These are phyloP conservation scores for Rhagium mordax DNA, from an alignment of 2,888 invertebrate species.

Conservation along the genomic window DNA sequence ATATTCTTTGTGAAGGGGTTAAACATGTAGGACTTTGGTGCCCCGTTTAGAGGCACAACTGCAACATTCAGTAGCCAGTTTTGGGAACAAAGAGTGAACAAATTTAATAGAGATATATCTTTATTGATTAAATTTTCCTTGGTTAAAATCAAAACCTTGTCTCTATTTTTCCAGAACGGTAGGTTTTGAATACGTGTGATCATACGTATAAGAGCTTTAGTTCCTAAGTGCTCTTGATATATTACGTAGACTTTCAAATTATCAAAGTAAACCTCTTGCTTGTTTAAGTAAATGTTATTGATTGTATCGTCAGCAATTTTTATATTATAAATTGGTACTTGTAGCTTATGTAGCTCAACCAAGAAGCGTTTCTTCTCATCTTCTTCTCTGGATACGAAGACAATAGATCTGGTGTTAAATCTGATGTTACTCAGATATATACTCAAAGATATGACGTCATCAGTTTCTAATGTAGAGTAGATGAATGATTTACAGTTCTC, in stretches of 20 bases:
- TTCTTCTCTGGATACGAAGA: neutral
- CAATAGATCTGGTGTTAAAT: neutral
- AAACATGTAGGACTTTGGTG: neutral
- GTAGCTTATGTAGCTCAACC: neutral
- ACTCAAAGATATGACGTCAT: neutral
- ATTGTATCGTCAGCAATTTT: neutral
- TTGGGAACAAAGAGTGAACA: neutral
- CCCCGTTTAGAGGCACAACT: neutral
- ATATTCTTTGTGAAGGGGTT: neutral
- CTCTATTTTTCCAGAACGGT: slow-evolving; percentile 8
- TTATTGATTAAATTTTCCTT: neutral
- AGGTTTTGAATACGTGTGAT: neutral
- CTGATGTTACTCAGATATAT: neutral
- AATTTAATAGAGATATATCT: neutral
- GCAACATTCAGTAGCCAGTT: slow-evolving; percentile 8
- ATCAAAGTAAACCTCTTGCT: slow-evolving; percentile 1
- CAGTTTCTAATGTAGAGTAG: neutral
- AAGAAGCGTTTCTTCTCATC: neutral
- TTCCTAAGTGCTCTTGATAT: neutral
- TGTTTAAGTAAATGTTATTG: neutral
- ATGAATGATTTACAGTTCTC: too few relatives aligned
- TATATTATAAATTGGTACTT: slow-evolving; percentile 6
- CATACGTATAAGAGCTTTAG: neutral
- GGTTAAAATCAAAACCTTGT: neutral
- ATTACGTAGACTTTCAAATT: neutral